Percentiles rank a stretch among this genome's conserved stretches.
Conservation (phyloP, 1,140 invertebrate species). For the Lordiphosa collinella region DNA sequence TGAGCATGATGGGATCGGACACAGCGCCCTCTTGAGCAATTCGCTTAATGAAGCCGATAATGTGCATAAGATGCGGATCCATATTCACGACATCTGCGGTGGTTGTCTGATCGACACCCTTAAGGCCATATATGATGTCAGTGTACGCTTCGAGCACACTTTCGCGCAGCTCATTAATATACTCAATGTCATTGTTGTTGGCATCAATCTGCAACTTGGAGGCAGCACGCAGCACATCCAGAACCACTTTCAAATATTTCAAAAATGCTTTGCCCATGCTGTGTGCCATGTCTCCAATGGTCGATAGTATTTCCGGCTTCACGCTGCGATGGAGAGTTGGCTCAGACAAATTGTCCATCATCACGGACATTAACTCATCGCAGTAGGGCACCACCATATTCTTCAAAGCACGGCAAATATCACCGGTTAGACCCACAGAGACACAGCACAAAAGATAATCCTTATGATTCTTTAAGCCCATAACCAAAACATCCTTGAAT, state of each 20-base stretch:
- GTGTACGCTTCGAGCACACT: conserved; percentile 97
- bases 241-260: conserved; percentile 94
- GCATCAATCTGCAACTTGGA: conserved; percentile 93
- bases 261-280: conserved; percentile 95
- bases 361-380: conserved; percentile 95
- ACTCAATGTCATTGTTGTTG: conserved; percentile 94
- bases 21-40: conserved; percentile 92
- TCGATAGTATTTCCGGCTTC: conserved; percentile 96
- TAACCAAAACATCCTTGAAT: too few species aligned
- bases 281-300: conserved; percentile 97
- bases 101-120: conserved; percentile 86
- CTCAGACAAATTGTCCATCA: conserved; percentile 94
- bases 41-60: conserved; percentile 92
- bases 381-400: conserved; percentile 91
- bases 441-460: conserved; percentile 97
- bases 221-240: conserved; percentile 94
- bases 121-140: conserved; percentile 97
- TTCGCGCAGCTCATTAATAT: too few species aligned
- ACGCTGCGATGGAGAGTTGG: conserved; percentile 93
- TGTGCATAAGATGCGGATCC: conserved; percentile 92
- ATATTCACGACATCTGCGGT: conserved; percentile 88
- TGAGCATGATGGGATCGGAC: conserved; percentile 91
- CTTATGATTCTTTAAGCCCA: conserved; percentile 95
- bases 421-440: conserved; percentile 95
- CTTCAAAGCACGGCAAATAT: conserved; percentile 94